Evolutionary conservation across 1,140 invertebrate genomes (phyloP).

Genomic region (Trachymyrmex septentrionalis): DNA sequence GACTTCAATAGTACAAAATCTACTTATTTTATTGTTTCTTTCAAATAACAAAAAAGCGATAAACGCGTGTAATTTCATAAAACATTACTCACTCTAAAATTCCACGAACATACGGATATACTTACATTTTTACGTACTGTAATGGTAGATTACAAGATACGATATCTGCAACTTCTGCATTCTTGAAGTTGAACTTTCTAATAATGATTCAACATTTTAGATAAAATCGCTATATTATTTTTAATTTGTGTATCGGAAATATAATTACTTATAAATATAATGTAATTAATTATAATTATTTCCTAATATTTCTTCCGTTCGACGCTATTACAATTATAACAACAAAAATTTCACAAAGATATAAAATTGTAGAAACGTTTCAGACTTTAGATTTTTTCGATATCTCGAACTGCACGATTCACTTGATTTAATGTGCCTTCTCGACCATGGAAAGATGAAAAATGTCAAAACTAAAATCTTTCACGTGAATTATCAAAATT

Average conservation of each 20-base stretch:
- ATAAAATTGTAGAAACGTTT: too few relatives aligned
- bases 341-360: too few relatives aligned
- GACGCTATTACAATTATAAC: too few relatives aligned
- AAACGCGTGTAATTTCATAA: neutral
- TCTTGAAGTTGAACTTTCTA: neutral
- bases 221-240: neutral
- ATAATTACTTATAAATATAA: too few relatives aligned
- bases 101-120: neutral
- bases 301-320: too few relatives aligned
- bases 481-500: slow-evolving; percentile 14
- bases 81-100: neutral
- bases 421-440: neutral
- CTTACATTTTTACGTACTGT: too few relatives aligned
- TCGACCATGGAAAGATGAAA: neutral
- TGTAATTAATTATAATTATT: too few relatives aligned
- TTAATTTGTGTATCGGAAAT: neutral
- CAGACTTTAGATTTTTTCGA: slow-evolving; percentile 7
- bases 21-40: neutral
- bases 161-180: neutral
- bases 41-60: neutral
- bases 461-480: slow-evolving; percentile 42
- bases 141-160: neutral
- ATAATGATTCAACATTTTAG: neutral
- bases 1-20: neutral
- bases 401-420: slow-evolving; percentile 37